phyloP scores from a whole-genome alignment of 2,797 vertebrate genomes.

The Margarornis squamiger region DNA sequence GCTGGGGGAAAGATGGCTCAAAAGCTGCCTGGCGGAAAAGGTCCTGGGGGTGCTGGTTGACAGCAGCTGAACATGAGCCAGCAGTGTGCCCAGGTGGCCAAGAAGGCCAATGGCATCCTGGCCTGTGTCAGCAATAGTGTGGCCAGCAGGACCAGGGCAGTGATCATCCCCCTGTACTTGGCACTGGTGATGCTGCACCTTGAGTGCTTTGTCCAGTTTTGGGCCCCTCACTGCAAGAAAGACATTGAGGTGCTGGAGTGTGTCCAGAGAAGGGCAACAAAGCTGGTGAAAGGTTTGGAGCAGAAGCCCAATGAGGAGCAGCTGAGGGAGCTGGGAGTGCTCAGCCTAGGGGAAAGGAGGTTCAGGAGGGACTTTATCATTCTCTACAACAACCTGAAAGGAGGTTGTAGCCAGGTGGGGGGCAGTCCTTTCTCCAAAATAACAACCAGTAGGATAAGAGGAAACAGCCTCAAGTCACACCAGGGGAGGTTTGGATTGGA shows the following conservation, averaged over 20 bases:
- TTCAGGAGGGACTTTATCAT: neutral
- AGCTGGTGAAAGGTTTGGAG: neutral
- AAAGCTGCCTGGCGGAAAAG: neutral
- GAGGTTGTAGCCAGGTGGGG: neutral
- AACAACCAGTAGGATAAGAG: neutral
- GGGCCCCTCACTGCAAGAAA: neutral
- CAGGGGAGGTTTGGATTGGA: neutral
- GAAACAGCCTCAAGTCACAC: neutral
- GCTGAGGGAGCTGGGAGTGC: neutral
- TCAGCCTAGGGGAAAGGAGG: neutral
- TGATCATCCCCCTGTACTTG: neutral
- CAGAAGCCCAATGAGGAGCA: neutral
- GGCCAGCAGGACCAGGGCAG: neutral
- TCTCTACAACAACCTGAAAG: neutral
- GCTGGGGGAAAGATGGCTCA: neutral
- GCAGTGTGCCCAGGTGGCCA: neutral
- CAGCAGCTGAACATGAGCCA: neutral
- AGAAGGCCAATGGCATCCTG: neutral
- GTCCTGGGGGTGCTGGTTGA: neutral
- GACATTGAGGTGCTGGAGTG: fast-evolving
- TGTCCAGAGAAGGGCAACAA: neutral
- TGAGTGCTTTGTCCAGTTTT: neutral
- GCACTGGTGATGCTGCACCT: neutral
- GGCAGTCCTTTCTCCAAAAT: neutral
- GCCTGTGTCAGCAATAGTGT: neutral